A percentile compares a stretch with the other conserved stretches of the same genome.
These are phyloP conservation scores for Tychaedon coryphoeus DNA, from an alignment of 2,113 vertebrate genomes.

Conservation along the genomic window DNA sequence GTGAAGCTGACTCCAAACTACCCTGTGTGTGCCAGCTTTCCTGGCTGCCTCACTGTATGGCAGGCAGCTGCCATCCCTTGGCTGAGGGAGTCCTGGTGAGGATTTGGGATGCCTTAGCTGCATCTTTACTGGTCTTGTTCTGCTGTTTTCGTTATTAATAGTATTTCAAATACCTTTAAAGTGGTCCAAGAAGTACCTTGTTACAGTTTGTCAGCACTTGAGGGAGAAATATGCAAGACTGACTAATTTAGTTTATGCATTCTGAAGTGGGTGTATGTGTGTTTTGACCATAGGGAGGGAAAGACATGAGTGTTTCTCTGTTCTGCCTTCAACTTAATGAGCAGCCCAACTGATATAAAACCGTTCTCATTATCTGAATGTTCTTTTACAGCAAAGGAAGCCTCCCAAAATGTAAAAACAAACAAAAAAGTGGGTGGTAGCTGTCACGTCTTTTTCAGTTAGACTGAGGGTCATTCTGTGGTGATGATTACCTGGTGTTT, in stretches of 20 bases:
- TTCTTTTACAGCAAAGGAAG: not conserved
- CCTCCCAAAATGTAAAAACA: not conserved
- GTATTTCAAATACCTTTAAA: not conserved
- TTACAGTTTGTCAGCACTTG: slow-evolving; percentile 18
- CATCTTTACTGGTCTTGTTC: not conserved
- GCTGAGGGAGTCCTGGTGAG: not conserved
- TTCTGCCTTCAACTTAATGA: slow-evolving; percentile 20
- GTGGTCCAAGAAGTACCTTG: not conserved
- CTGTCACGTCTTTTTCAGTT: not conserved
- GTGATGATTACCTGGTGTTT: not conserved
- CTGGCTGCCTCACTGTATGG: not conserved
- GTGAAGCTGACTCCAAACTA: not conserved
- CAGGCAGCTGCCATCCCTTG: slow-evolving; percentile 35
- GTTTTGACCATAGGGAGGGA: slow-evolving; percentile 9
- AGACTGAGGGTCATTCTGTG: not conserved
- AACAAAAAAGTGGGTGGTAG: not conserved
- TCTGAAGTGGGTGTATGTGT: slow-evolving; percentile 10
- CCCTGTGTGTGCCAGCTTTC: not conserved
- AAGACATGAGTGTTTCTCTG: not conserved
- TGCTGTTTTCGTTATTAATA: not conserved
- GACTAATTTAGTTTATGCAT: slow-evolving; percentile 41
- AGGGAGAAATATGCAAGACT: not conserved
- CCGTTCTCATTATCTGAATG: not conserved
- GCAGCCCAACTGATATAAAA: not conserved
- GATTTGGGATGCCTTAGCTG: not conserved